Base-by-base conservation (phyloP, 2,797 vertebrate species). In the Prionace glauca region DNA sequence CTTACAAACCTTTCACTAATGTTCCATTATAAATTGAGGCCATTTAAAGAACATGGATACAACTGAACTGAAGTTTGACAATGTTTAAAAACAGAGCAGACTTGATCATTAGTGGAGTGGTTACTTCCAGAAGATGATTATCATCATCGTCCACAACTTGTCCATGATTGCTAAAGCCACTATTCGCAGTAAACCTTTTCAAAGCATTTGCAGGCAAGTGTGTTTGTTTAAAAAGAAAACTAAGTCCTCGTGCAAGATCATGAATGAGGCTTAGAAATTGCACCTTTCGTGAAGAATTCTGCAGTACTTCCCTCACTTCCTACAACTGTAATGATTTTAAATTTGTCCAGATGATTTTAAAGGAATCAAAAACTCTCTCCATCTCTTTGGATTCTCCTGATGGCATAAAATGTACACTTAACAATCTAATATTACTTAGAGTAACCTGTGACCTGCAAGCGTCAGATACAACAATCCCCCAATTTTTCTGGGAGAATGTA, bases 101-200 rank as follows among this genome's bases (percentile, higher is more conserved):
- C 14, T 20, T 71, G 69, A 71, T 71, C 69, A 24, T 71, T 24
- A 24, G 69, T 20, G 3, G 67, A 69, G 18, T 3, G 18, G 67
- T 69, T 24, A 24, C 69, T 71, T 71, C 22, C 20, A 71, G 69
- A 71, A 71, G 69, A 71, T 71, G 69, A 71, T 71, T 22, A 71
- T 24, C 20, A 71, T 71, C 69, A 71, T 24, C 69, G 24, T 10
- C 12, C 32, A 84, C 14, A n/a, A 84, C 26, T 96, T 92, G 71
- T 97, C 96, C 67, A 96, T 96, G 96, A 97, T 24, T 97, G 95
- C 32, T 97, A 97, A 62, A 97, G 97, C 94, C 97, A 96, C 71
- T 94, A 95, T 9, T 96, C 81, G 20, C 69, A 96, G 79, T 95
- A 97, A 69, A 36, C 96, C 24, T 56, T 95, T 96, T 95, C 95